Evolutionary conservation across 2,797 vertebrate species (phyloP).

Genomic region (Halcyon smyrnensis): DNA sequence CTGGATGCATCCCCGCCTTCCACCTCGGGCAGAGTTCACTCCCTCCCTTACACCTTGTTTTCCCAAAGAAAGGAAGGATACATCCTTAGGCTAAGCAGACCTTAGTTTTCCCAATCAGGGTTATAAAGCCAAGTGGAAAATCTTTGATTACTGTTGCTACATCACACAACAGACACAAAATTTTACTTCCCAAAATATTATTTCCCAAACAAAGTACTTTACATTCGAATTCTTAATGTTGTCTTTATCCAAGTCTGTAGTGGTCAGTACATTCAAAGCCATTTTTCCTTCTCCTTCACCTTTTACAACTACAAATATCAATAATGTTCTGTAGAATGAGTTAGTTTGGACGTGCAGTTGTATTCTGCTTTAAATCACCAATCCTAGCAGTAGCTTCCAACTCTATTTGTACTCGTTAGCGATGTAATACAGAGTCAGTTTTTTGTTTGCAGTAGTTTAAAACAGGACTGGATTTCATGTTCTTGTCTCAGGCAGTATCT

Average conservation of each 20-base stretch:
- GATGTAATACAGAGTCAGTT: accelerated
- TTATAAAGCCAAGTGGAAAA: neutral
- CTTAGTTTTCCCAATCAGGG: neutral
- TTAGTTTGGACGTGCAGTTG: neutral
- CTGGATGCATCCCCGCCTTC: neutral
- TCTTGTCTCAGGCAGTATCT: neutral
- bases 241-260: neutral
- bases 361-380: neutral
- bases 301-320: neutral
- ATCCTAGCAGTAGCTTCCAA: neutral
- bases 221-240: neutral
- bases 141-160: neutral
- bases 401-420: neutral
- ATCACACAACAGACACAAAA: neutral
- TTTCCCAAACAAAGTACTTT: neutral
- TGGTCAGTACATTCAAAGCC: neutral
- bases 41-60: neutral
- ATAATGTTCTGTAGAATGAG: neutral
- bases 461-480: neutral
- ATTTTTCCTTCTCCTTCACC: neutral
- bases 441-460: neutral
- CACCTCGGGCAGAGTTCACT: neutral
- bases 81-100: neutral
- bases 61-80: neutral
- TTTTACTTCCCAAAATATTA: neutral